Evolutionary conservation across 2,797 vertebrate genomes (phyloP).

Genomic region (Coregonus sp.): DNA sequence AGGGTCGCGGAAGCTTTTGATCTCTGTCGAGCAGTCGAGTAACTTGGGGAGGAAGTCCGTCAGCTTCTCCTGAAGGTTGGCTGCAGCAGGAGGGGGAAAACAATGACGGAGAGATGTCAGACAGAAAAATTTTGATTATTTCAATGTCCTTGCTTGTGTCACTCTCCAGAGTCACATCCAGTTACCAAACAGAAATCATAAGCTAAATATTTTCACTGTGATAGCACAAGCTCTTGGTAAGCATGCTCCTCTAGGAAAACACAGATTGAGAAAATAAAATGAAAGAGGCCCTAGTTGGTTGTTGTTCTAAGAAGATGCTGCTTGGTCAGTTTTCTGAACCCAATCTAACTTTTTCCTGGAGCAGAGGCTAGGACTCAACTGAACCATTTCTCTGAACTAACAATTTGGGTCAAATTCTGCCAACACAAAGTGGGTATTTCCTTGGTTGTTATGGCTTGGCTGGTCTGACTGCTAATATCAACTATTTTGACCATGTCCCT

Average conservation of each 20-base stretch:
- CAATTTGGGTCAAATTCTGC: background rate
- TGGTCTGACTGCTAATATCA: background rate
- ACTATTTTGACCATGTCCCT: background rate
- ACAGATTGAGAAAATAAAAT: slow-evolving; percentile 2
- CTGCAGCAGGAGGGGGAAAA: slow-evolving; percentile 60
- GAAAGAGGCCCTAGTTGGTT: slow-evolving; percentile 6
- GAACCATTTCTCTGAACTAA: background rate
- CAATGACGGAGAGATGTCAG: slow-evolving; percentile 2
- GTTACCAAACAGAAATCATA: slow-evolving; percentile 25
- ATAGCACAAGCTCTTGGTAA: slow-evolving; percentile 25
- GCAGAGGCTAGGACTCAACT: background rate
- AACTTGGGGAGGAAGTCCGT: slow-evolving; percentile 99
- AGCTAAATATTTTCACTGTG: slow-evolving; percentile 39
- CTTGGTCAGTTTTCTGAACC: background rate
- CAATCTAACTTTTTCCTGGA: background rate
- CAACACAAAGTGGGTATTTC: background rate
- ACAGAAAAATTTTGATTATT: background rate
- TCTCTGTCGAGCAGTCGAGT: slow-evolving; percentile 98
- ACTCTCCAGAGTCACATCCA: background rate
- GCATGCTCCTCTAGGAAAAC: slow-evolving; percentile 22
- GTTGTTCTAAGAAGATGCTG: slow-evolving; percentile 41
- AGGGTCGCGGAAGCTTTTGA: slow-evolving; percentile 94
- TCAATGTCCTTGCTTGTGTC: too few species aligned
- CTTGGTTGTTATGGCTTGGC: background rate
- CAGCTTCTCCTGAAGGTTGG: slow-evolving; percentile 95